Evolutionary conservation across 2,113 vertebrate species (phyloP).

Genomic region (Corythornis madagascariensis): DNA sequence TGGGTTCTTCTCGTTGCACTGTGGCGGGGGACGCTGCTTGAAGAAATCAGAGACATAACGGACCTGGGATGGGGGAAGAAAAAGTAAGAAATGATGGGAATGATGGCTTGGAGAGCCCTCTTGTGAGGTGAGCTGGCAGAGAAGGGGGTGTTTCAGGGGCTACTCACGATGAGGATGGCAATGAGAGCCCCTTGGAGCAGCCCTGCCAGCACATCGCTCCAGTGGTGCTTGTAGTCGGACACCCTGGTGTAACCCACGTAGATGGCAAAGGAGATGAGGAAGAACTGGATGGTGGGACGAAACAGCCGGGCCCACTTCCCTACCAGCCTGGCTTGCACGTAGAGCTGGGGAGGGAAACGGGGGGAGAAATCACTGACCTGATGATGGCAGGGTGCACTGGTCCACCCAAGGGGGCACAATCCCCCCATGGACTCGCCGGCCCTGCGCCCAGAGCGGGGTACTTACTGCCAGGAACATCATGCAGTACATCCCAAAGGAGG

Average conservation of each 20-base stretch:
- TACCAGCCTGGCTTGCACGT: constrained; percentile 87
- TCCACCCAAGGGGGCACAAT: rapidly evolving
- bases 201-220: constrained; percentile 92
- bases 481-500: constrained; percentile 98
- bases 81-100: rapidly evolving
- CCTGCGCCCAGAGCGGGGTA: rapidly evolving
- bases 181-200: constrained; percentile 92
- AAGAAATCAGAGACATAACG: constrained; percentile 89
- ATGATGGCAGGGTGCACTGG: rapidly evolving
- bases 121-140: rapidly evolving
- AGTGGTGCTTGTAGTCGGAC: constrained; percentile 96
- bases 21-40: constrained; percentile 78
- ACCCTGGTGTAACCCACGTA: constrained; percentile 94
- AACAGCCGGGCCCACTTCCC: constrained; percentile 90
- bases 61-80: constrained; percentile 74
- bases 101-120: background rate
- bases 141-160: rapidly evolving
- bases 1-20: constrained; percentile 65
- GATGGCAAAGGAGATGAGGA: constrained; percentile 90
- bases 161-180: constrained; percentile 86
- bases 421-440: rapidly evolving
- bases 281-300: constrained; percentile 93
- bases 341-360: constrained; percentile 77
- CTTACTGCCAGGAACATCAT: constrained; percentile 96
- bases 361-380: background rate